Base-by-base conservation (phyloP, 2,113 vertebrate species). In the Pogonocichla stellata region DNA sequence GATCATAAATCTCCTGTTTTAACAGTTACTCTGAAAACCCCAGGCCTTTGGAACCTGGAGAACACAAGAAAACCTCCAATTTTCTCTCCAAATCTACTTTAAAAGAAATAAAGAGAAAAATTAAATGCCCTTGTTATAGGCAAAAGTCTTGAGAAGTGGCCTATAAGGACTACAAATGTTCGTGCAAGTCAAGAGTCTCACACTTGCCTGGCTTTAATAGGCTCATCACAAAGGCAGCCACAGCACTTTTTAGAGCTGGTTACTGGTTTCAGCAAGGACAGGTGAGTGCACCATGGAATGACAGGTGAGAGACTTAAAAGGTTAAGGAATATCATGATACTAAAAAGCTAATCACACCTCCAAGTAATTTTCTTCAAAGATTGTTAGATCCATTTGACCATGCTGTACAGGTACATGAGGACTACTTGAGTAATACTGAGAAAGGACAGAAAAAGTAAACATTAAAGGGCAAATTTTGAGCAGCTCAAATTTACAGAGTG, bases 51-150 rank as follows among this genome's bases (percentile, higher is more conserved):
- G 50, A 88, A 80, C 34, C 18, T 24, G 12, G 8, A 23, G 16
- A 53, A 18, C 71, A 25, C 17, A 71, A 86, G 31, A 67, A 66
- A 74, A 56, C 7, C 36, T 71, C 38, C 25, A 23, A 31, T 53
- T 62, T 88, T 34, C 74, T 57, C 25, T 91, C 42, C 43, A 71
- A 45, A 88, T 50, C 53, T 60, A 45, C 62, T 84, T 57, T 17
- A 62, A 86, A 91, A 83, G 43, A 90, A 80, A 80, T 34, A 80
- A 64, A 88, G 50, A 78, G 40, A 87, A 95, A 95, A 73, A 69
- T 34, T 28, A 86, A 94, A 91, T 54, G 42, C 10, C 24, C 12
- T 14, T n/a, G 33, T 64, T 73, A 40, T 1, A 78, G 40, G 69
- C 20, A 60, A 43, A 85, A 86, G 29, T 20, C 43, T 61, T 43